Evolutionary conservation across 2,888 invertebrate genomes (phyloP), one percentile per base, ranked within the genome.

Genomic region (Paralinhomoeus sp.): DNA sequence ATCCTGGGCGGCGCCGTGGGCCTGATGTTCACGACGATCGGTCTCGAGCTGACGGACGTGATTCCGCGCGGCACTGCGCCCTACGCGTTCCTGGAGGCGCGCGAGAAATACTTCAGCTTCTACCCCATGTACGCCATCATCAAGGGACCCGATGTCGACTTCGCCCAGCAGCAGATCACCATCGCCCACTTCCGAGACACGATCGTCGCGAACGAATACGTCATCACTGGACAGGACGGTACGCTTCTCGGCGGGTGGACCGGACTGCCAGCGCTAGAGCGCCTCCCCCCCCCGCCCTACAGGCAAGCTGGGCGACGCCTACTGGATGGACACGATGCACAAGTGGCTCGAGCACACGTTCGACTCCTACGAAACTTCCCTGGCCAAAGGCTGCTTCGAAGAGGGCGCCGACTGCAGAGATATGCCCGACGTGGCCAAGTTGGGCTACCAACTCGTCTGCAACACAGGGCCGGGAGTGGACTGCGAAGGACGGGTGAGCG

Each of bases 91-190:
- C 72, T 97, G 33, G 77, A 78, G 48, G 78, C 83, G 0, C 87
- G 91, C 62, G 78, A 82, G 51, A 78, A 79, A 54, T 81, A 84
- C 66, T 97, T 97, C 64, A 89, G 89, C 27, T 91, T 93, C 68
- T 97, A 91, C 66, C 85, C 82, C 65, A 87, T 93, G 78, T 85
- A 80, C 67, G 81, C 87, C 7, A 83, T 93, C 1, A 89, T 93
- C 0, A 79, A 83, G 61, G 78, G 78, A 17, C 47, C 49, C 13
- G 45, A 48, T 1, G 50, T 60, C 27, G 83, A 89, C 65, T 93
- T 93, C 66, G 85, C 93, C 3, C 79, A 77, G 41, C 84, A 84
- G 64, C 97, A 97, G 66, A 76, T 75, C 54, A 65, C 91, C 20
- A 68, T 97, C n/a, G 78, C 84, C 63, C 83, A 91, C 56, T 93